Evolutionary conservation across 2,888 invertebrate genomes (phyloP).

Genomic region (Meghimatium bilineatum): DNA sequence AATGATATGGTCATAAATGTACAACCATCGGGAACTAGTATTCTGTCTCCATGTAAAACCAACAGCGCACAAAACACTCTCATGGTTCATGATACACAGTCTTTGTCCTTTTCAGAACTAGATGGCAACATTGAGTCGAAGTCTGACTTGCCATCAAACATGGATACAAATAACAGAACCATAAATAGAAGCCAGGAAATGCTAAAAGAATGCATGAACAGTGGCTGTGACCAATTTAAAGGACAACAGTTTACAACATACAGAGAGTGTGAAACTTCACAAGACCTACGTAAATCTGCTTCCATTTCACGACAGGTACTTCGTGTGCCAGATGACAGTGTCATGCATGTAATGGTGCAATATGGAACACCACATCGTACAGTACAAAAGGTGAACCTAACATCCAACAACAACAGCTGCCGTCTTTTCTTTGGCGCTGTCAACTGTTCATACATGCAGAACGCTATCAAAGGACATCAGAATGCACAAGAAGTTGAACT

Average conservation of each 20-base stretch:
- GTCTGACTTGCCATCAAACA: not conserved
- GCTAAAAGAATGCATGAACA: not conserved
- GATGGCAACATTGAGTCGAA: not conserved
- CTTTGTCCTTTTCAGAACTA: not conserved
- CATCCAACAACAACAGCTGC: constrained; percentile 58
- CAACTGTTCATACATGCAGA: constrained; percentile 43
- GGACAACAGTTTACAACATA: not conserved
- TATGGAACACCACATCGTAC: constrained; percentile 14
- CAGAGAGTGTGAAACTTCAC: not conserved
- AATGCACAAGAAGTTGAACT: constrained; percentile 9
- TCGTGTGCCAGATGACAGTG: not conserved
- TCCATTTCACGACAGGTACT: not conserved
- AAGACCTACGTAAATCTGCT: not conserved
- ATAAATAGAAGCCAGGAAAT: not conserved
- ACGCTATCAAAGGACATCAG: constrained; percentile 8
- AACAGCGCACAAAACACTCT: not conserved
- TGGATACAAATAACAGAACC: not conserved
- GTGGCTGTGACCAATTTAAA: not conserved
- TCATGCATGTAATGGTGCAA: constrained; percentile 17
- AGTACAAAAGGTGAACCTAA: constrained; percentile 66
- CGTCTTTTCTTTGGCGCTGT: constrained; percentile 52
- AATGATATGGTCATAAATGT: not conserved
- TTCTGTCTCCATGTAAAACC: not conserved
- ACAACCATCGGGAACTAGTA: not conserved
- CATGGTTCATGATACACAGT: not conserved